A percentile compares a stretch with the other conserved stretches of the same genome.
Evolutionary conservation across 2,113 vertebrate species (phyloP).

Genomic region (Chloroceryle aenea): DNA sequence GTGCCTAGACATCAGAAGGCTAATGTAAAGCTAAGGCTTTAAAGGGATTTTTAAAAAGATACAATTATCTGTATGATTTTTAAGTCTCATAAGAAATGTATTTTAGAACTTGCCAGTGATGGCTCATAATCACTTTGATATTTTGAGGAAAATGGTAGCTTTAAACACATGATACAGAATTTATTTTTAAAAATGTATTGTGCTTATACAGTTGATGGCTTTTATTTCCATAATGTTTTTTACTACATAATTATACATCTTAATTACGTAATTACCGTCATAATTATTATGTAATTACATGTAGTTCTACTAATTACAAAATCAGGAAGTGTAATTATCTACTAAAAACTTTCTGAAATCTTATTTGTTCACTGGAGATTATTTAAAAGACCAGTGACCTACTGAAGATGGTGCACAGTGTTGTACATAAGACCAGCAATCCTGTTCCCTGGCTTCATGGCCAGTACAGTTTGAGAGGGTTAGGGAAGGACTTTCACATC

Average conservation of each 20-base stretch:
- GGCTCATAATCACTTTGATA: slow-evolving; percentile 80
- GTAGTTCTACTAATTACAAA: slow-evolving; percentile 88
- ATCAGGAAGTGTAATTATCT: slow-evolving; percentile 88
- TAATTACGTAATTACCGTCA: slow-evolving; percentile 87
- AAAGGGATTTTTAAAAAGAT: slow-evolving; percentile 38
- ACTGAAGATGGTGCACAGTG: slow-evolving; percentile 40
- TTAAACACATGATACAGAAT: slow-evolving; percentile 80
- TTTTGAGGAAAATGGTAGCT: slow-evolving; percentile 80
- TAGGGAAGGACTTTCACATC: background rate
- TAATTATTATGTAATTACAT: slow-evolving; percentile 89
- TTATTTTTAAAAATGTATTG: slow-evolving; percentile 86
- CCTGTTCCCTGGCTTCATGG: background rate
- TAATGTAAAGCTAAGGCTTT: slow-evolving; percentile 32
- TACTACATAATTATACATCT: slow-evolving; percentile 89
- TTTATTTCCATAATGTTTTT: slow-evolving; percentile 89
- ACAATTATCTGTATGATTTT: slow-evolving; percentile 66
- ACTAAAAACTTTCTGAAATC: slow-evolving; percentile 86
- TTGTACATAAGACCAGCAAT: background rate
- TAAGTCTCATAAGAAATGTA: slow-evolving; percentile 70
- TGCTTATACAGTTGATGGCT: slow-evolving; percentile 85
- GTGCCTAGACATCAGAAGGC: background rate
- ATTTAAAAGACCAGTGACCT: slow-evolving; percentile 83
- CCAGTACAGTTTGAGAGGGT: background rate
- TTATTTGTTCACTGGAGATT: slow-evolving; percentile 81
- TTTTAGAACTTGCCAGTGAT: slow-evolving; percentile 77